These are phyloP conservation scores for Diaperis boleti DNA, from an alignment of 2,888 invertebrate genomes.

Conservation along the genomic window DNA sequence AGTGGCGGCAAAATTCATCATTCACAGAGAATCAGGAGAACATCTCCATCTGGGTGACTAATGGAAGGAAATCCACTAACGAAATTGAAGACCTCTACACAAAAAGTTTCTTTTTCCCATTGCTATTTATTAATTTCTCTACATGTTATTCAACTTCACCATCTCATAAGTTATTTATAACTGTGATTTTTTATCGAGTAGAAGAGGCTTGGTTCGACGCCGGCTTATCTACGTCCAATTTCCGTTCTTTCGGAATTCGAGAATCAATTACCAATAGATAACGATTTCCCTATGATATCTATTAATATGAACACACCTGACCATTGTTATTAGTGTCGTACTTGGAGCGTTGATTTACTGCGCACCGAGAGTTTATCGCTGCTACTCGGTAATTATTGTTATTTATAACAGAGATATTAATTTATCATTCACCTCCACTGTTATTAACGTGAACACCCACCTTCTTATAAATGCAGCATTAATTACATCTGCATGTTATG, in stretches of 20 bases:
- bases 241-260: neutral
- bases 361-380: slow-evolving; percentile 21
- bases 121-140: slow-evolving; percentile 3
- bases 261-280: neutral
- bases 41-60: slow-evolving; percentile 2
- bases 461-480: slow-evolving; percentile 11
- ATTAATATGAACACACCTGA: slow-evolving; percentile 28
- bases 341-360: slow-evolving; percentile 27
- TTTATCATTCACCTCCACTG: slow-evolving; percentile 17
- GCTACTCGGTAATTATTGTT: slow-evolving; percentile 30
- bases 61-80: slow-evolving; percentile 7
- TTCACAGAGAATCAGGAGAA: neutral
- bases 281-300: slow-evolving; percentile 23
- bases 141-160: slow-evolving; percentile 15
- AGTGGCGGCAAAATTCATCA: slow-evolving; percentile 25
- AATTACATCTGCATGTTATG: neutral
- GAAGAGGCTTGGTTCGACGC: slow-evolving; percentile 6
- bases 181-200: slow-evolving; percentile 4
- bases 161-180: slow-evolving; percentile 26
- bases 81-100: slow-evolving; percentile 17
- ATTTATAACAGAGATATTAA: slow-evolving; percentile 29
- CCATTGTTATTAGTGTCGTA: slow-evolving; percentile 30
- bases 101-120: slow-evolving; percentile 1
- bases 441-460: slow-evolving; percentile 29
- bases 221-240: slow-evolving; percentile 10